phyloP scores from a whole-genome alignment of 2,888 invertebrate genomes.

The Mycalesis mineus region DNA sequence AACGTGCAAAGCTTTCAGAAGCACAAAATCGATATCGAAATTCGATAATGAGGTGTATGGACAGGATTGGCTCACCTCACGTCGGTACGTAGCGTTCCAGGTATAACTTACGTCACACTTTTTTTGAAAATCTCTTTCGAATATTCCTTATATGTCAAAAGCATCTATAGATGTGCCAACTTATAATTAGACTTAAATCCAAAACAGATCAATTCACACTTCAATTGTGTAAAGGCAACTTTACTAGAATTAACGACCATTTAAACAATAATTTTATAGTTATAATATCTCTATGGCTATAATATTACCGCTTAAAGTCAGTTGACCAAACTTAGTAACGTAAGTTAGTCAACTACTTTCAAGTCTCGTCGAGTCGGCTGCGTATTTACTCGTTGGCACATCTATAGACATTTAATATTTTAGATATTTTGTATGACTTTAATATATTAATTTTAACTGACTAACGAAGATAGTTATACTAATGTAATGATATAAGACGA shows the following conservation, averaged over 20 bases:
- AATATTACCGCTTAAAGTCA: no score
- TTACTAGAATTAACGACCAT: no score
- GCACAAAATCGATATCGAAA: slow-evolving; percentile 2
- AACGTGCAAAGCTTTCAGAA: not conserved
- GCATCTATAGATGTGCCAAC: not conserved
- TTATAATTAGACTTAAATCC: not conserved
- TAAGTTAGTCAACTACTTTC: no score
- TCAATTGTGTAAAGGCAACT: not conserved
- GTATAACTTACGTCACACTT: not conserved
- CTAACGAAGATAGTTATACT: not conserved
- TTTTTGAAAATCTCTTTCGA: not conserved
- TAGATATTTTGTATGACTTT: no score
- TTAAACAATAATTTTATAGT: no score
- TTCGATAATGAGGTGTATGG: not conserved
- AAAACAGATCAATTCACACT: not conserved
- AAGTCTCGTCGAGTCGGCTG: not conserved
- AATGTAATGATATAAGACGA: not conserved
- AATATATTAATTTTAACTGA: no score
- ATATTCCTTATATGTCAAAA: not conserved
- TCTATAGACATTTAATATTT: not conserved
- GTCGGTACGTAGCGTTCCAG: not conserved
- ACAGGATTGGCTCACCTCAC: not conserved
- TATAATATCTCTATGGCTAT: no score
- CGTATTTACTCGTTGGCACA: not conserved
- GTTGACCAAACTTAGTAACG: no score